Base-by-base conservation (phyloP, 2,888 invertebrate genomes). In the Halocaridina rubra region DNA sequence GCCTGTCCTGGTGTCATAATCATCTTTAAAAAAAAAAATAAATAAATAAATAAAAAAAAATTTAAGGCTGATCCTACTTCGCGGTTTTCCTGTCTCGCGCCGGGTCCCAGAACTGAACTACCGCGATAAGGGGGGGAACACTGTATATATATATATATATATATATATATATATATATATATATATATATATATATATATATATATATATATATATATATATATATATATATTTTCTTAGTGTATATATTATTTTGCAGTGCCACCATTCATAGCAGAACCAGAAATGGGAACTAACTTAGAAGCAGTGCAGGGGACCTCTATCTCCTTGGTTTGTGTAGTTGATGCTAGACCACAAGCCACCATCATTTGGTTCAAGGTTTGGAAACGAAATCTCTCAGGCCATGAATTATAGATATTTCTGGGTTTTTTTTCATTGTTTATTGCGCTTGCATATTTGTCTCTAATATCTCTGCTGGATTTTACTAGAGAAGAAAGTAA, bases 311-410 rank as follows among this genome's bases (percentile, higher is more conserved):
- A 90, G 46, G 90, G 91, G 53, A 90, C 91, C 59, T 89, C 91
- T 3, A 89, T 91, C 4, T 89, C 90, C 8, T 89, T 93, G 59
- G 90, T 90, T 7, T 93, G 93, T 89, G 89, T 90, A 46, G 88
- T 87, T 7, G 85, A 88, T 46, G 93, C 94, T 1, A 91, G 91
- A 32, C 93, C 94, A 0, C 86, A 86, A 19, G 93, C 94, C 0
- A 90, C 74, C 5, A 33, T 82, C 32, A 72, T 74, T 19, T 86
- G 86, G 86, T 79, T 69, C 19, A 86, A 81, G 75, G 86, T 81
- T 24, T 39, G 39, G 7, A 8, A 2, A 53, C 19, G 27, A 13
- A n/a, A n/a, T n/a, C n/a, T n/a, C n/a, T n/a, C n/a, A n/a, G n/a
- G n/a, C n/a, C n/a, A n/a, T n/a, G n/a, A n/a, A n/a, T n/a, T n/a